Percentiles rank a stretch among this genome's conserved stretches.
Evolutionary conservation across 2,888 invertebrate species (phyloP).

Genomic region (Philhelius pedissequus): DNA sequence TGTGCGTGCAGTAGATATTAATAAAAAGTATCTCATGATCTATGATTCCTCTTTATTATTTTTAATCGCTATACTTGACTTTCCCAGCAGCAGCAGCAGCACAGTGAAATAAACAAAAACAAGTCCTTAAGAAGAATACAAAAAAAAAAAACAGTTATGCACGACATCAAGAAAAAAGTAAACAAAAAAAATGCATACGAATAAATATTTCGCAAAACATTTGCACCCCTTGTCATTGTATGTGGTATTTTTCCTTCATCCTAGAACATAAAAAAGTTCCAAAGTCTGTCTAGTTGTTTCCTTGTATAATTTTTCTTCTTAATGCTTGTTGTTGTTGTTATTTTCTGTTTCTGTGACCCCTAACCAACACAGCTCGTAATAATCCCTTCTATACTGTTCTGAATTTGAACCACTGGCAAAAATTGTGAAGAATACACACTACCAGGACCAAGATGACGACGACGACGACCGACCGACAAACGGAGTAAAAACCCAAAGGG

Average conservation of each 20-base stretch:
- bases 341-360: constrained; percentile 18
- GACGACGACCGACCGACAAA: too few species aligned
- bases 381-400: constrained; percentile 64
- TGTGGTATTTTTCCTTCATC: constrained; percentile 58
- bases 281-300: constrained; percentile 45
- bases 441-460: background rate
- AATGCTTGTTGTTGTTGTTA: constrained; percentile 3
- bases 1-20: too few species aligned
- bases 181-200: background rate
- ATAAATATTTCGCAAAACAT: constrained; percentile 50
- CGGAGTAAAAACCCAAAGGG: constrained; percentile 5
- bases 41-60: background rate
- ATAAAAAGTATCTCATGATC: too few species aligned
- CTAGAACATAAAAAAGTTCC: constrained; percentile 38
- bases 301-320: constrained; percentile 29
- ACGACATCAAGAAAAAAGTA: background rate
- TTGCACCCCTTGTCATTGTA: constrained; percentile 57
- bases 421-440: background rate
- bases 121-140: background rate
- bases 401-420: constrained; percentile 53
- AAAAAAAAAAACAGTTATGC: background rate
- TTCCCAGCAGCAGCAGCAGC: background rate
- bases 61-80: background rate
- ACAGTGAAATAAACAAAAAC: background rate
- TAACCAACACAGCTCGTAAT: too few species aligned